Evolutionary conservation across 2,797 vertebrate species (phyloP).

Genomic region (Fistularia tabacaria): DNA sequence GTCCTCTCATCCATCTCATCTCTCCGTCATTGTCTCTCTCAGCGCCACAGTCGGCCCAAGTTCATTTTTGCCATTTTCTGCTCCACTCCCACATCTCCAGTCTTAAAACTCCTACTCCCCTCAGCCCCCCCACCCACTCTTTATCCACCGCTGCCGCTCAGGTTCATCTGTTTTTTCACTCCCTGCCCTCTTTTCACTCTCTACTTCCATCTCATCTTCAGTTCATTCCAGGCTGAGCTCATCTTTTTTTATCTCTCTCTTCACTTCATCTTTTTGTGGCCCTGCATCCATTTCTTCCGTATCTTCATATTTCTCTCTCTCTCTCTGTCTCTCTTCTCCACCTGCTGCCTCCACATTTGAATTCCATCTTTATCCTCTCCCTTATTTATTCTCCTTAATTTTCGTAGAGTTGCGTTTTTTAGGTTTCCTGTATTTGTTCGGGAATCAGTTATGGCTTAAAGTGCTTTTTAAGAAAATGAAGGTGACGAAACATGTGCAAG

Average conservation of each 20-base stretch:
- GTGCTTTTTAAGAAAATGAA: too few relatives aligned
- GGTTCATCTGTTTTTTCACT: conserved; percentile 6
- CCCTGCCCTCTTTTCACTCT: conserved; percentile 14
- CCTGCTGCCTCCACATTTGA: too few relatives aligned
- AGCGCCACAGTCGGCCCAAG: neutral
- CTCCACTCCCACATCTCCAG: neutral
- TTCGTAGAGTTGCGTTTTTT: too few relatives aligned
- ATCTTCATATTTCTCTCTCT: conserved; percentile 16
- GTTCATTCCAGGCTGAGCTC: conserved; percentile 12
- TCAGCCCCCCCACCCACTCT: neutral
- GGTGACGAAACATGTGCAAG: too few relatives aligned
- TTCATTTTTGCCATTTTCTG: conserved; percentile 9
- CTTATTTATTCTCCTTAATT: neutral
- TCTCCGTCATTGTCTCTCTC: conserved; percentile 16
- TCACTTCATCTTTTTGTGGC: conserved; percentile 5
- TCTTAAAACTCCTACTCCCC: neutral
- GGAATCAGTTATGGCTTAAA: too few relatives aligned
- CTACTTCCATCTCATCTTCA: conserved; percentile 22
- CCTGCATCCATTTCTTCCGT: conserved; percentile 6
- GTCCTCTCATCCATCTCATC: conserved; percentile 23
- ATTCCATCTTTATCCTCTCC: conserved; percentile 13
- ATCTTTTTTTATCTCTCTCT: conserved; percentile 7
- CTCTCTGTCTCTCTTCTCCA: neutral
- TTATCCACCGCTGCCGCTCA: neutral
- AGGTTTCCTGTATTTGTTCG: too few relatives aligned